Evolutionary conservation across 2,797 vertebrate species (phyloP).

Genomic region (Onychomys leucogaster): DNA sequence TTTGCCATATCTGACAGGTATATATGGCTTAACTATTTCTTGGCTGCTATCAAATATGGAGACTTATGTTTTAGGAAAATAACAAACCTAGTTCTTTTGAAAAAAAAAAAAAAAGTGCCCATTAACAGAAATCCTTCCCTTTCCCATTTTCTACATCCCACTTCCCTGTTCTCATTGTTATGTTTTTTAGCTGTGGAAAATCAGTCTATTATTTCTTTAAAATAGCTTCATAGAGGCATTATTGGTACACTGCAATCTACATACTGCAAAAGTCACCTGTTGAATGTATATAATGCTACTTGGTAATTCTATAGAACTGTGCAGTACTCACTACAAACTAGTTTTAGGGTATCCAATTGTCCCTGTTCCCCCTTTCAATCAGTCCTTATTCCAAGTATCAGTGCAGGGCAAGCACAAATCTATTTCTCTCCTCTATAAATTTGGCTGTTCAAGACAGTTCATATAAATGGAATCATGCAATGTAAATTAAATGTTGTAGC

Average conservation of each 20-base stretch:
- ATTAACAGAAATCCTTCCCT: neutral
- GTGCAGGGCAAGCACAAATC: slow-evolving; percentile 19
- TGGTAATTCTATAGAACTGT: slow-evolving; percentile 30
- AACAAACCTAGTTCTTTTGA: neutral
- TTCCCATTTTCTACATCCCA: neutral
- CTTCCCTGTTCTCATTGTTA: neutral
- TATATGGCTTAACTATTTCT: neutral
- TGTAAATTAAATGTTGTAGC: slow-evolving; percentile 33
- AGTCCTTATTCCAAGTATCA: neutral
- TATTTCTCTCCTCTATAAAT: slow-evolving; percentile 1
- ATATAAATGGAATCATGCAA: slow-evolving; percentile 8
- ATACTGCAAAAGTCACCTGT: neutral
- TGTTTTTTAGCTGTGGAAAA: slow-evolving; percentile 53
- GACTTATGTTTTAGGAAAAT: slow-evolving; percentile 55
- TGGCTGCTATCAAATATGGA: neutral
- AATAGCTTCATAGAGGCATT: neutral
- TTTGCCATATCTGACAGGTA: slow-evolving; percentile 33
- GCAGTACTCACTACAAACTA: neutral
- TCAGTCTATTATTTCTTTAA: slow-evolving; percentile 32
- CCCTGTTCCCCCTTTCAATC: neutral
- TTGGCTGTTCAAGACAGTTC: slow-evolving; percentile 13
- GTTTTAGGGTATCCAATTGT: slow-evolving; percentile 37
- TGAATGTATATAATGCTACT: slow-evolving; percentile 36
- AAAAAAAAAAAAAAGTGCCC: neutral
- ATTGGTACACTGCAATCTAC: neutral